Percentiles rank a stretch among this genome's conserved stretches.
Evolutionary conservation across 2,797 vertebrate genomes (phyloP).

Genomic region (Pogoniulus pusillus): DNA sequence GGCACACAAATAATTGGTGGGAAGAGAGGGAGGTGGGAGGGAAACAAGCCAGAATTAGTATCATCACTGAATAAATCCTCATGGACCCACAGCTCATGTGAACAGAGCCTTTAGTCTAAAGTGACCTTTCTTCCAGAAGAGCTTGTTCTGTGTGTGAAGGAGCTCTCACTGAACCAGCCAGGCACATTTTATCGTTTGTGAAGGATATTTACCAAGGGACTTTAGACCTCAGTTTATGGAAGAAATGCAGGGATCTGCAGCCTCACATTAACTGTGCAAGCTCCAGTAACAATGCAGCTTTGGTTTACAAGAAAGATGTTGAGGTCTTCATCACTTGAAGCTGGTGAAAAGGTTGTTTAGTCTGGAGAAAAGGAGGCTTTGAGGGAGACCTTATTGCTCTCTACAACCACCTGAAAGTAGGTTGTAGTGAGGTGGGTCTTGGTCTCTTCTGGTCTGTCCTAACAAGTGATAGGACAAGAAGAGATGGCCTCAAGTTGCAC

Average conservation of each 20-base stretch:
- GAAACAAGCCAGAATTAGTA: conserved; percentile 11
- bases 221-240: not conserved
- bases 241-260: not conserved
- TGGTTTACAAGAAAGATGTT: not conserved
- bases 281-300: not conserved
- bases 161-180: not conserved
- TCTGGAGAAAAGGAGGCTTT: no score
- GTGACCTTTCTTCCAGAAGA: conserved; percentile 20
- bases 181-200: no score
- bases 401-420: no score
- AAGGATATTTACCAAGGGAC: not conserved
- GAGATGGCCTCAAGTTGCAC: no score
- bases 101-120: not conserved
- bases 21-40: conserved; percentile 9
- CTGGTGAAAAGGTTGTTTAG: no score
- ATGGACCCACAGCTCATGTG: not conserved
- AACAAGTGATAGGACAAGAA: no score
- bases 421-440: no score
- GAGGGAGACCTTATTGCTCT: no score
- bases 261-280: not conserved
- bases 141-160: not conserved
- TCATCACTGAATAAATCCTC: conserved; percentile 26
- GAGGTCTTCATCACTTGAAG: no score
- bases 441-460: no score
- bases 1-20: not conserved